phyloP scores from a whole-genome alignment of 1,140 invertebrate species.

The Nasonia vitripennis region DNA sequence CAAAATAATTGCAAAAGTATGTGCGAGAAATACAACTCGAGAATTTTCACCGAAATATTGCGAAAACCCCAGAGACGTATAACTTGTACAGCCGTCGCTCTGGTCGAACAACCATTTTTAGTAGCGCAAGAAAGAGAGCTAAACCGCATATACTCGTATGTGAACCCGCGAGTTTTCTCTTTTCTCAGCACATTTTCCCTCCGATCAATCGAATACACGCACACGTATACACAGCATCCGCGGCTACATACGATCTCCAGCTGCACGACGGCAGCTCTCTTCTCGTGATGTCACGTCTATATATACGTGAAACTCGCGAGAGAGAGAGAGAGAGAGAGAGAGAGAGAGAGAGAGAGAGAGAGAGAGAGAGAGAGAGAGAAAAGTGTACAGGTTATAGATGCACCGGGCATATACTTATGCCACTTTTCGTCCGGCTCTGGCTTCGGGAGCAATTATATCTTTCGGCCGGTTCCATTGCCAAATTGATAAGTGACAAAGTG shows the following conservation, averaged over 20 bases:
- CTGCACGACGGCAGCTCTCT: not conserved
- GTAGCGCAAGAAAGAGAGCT: slow-evolving; percentile 10
- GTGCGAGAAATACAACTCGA: not conserved
- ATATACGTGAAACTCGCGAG: not conserved
- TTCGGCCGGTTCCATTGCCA: not conserved
- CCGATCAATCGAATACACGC: not conserved
- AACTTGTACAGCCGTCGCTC: not conserved
- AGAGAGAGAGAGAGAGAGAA: not conserved
- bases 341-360: too few relatives aligned
- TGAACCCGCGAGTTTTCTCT: not conserved
- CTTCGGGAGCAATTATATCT: not conserved
- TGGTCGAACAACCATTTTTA: slow-evolving; percentile 50
- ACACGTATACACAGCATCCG: not conserved
- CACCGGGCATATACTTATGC: not conserved
- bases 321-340: too few relatives aligned
- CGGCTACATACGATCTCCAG: not conserved
- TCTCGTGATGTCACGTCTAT: slow-evolving; percentile 58
- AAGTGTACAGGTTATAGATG: not conserved
- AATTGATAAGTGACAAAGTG: slow-evolving; percentile 14
- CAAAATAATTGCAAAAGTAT: too few relatives aligned
- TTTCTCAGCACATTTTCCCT: not conserved
- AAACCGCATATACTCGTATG: not conserved
- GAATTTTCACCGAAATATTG: slow-evolving; percentile 38
- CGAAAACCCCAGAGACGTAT: not conserved
- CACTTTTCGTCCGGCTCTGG: not conserved